A percentile compares a stretch with the other conserved stretches of the same genome.
Evolutionary conservation across 2,888 invertebrate species (phyloP).

Genomic region (Euphydryas editha): DNA sequence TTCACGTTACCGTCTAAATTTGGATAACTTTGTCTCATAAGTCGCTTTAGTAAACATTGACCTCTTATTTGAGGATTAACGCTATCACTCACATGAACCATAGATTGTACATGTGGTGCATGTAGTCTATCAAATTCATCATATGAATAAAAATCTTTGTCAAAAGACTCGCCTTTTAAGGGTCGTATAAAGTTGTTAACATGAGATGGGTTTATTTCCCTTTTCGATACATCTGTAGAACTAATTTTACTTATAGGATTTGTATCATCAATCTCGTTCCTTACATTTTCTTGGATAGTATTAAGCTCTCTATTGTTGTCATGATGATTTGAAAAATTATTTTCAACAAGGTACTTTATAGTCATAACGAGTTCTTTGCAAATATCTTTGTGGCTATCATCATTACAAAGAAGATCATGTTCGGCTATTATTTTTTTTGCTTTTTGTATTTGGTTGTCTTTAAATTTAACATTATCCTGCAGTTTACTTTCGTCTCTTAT

Average conservation of each 20-base stretch:
- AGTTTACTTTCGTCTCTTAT: constrained; percentile 1
- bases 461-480: constrained; percentile 47
- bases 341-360: constrained; percentile 53
- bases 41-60: constrained; percentile 61
- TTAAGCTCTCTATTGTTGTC: constrained; percentile 32
- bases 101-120: constrained; percentile 15
- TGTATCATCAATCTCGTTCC: constrained; percentile 9
- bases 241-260: constrained; percentile 22
- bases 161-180: constrained; percentile 40
- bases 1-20: constrained; percentile 53
- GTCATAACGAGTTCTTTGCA: constrained; percentile 65
- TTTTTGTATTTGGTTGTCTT: constrained; percentile 55
- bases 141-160: constrained; percentile 38
- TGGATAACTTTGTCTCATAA: constrained; percentile 61
- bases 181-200: constrained; percentile 43
- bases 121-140: constrained; percentile 38
- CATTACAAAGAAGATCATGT: constrained; percentile 62
- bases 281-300: constrained; percentile 22
- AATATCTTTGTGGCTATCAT: constrained; percentile 56
- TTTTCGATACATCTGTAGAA: constrained; percentile 52
- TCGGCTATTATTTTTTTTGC: constrained; percentile 64
- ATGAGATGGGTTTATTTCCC: constrained; percentile 49
- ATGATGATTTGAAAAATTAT: constrained; percentile 30
- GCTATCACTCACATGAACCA: constrained; percentile 42
- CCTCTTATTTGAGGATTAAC: constrained; percentile 50